Percentiles rank a stretch among this genome's conserved stretches.
Conservation (phyloP, 1,140 invertebrate species). For the Drosophila santomea region DNA sequence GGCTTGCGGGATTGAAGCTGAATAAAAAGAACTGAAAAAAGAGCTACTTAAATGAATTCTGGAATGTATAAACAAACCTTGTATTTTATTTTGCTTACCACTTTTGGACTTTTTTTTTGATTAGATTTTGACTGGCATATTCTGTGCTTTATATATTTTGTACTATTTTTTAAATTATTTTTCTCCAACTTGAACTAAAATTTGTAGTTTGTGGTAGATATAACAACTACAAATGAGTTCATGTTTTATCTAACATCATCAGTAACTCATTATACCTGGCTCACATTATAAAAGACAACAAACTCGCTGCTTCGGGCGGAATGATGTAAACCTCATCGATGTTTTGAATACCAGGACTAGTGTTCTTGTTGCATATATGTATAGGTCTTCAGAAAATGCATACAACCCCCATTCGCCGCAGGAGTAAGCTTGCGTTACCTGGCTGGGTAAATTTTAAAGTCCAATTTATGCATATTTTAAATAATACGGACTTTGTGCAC, state of each 20-base stretch:
- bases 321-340: constrained; percentile 23
- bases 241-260: constrained; percentile 4
- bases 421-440: constrained; percentile 16
- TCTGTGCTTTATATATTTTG: too few species aligned
- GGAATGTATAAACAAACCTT: too few species aligned
- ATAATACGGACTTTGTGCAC: constrained; percentile 63
- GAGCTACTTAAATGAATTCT: too few species aligned
- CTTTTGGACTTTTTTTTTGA: too few species aligned
- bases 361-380: constrained; percentile 8
- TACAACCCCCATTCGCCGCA: constrained; percentile 17
- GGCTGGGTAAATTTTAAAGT: constrained; percentile 53
- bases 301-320: background rate
- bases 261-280: constrained; percentile 16
- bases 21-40: too few species aligned
- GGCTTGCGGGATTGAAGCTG: too few species aligned
- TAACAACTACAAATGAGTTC: background rate
- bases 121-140: too few species aligned
- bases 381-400: constrained; percentile 29
- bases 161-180: too few species aligned
- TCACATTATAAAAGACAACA: constrained; percentile 10
- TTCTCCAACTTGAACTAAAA: background rate
- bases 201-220: background rate
- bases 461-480: constrained; percentile 76
- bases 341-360: constrained; percentile 29
- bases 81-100: too few species aligned